Evolutionary conservation across 2,888 invertebrate genomes (phyloP), one percentile per base, ranked within the genome.

Genomic region (Itoplectis maculator): DNA sequence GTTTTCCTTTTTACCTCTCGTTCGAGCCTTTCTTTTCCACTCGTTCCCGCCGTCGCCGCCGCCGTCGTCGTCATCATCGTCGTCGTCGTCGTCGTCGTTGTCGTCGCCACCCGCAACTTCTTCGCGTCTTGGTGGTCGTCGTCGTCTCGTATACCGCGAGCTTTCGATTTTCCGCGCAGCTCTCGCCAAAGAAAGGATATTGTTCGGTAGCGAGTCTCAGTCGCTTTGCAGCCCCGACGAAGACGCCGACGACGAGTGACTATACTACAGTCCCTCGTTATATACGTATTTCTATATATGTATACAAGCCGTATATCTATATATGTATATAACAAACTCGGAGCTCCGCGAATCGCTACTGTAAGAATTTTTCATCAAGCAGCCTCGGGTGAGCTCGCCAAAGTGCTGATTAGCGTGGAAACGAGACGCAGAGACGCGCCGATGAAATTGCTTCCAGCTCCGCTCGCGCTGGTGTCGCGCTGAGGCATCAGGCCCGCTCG

Each of bases 101-200:
- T 70, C 70, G 72, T 79, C 61, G 37, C 29, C 7, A 68, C 29
- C 51, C 72, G 65, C 40, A 70, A 72, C 66, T 70, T 72, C 65
- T 72, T 86, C 88, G 81, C 87, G 88, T 88, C 87, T 85, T 85
- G 74, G 84, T 82, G 56, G 42, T 63, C 68, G 35, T 82, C 65
- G 40, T 63, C 74, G 35, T 72, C 70, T 74, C 74, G 47, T 74
- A 70, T 80, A 74, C 81, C 69, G 83, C 87, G 88, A 89, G 88
- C 89, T 90, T 91, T 89, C 90, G 90, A 91, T 90, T 88, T 89
- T 89, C 88, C 83, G 86, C 88, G 87, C 86, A 88, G 89, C 73
- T 56, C 73, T 56, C 69, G 86, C 87, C 86, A 85, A 89, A 89
- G 89, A 90, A 91, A 90, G 88, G 89, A 89, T 88, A 91, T 91